phyloP scores from a whole-genome alignment of 2,888 invertebrate species.

The Fissipunctia ypsillon region DNA sequence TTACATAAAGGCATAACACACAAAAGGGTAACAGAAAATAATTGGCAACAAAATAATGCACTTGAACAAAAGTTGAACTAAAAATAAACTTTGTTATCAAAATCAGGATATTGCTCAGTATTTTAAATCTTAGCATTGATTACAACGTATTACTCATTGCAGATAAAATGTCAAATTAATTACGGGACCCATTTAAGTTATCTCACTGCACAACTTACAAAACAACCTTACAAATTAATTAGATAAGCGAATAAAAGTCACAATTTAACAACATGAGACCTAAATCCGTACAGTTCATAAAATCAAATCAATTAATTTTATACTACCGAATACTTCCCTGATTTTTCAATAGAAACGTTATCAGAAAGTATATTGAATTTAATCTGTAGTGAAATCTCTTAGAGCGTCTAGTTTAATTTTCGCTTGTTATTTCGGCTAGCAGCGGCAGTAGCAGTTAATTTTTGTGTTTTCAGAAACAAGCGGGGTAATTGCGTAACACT shows the following conservation, averaged over 20 bases:
- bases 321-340: not conserved
- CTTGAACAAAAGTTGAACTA: not conserved
- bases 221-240: constrained; percentile 56
- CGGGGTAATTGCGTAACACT: too few species aligned
- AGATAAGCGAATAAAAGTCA: constrained; percentile 38
- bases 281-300: not conserved
- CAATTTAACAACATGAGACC: constrained; percentile 16
- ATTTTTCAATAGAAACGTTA: not conserved
- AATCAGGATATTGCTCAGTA: constrained; percentile 16
- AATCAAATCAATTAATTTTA: too few species aligned
- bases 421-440: not conserved
- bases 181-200: constrained; percentile 51
- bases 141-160: constrained; percentile 41
- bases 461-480: not conserved
- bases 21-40: not conserved
- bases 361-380: not conserved
- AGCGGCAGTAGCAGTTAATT: too few species aligned
- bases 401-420: not conserved
- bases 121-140: constrained; percentile 32
- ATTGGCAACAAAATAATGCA: not conserved
- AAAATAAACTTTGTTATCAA: not conserved
- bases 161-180: constrained; percentile 52
- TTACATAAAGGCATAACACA: too few species aligned
- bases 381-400: not conserved
- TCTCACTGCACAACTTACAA: constrained; percentile 30